Evolutionary conservation across 2,888 invertebrate species (phyloP), one percentile per base, ranked within the genome.

Genomic region (Synanthedon vespiformis): DNA sequence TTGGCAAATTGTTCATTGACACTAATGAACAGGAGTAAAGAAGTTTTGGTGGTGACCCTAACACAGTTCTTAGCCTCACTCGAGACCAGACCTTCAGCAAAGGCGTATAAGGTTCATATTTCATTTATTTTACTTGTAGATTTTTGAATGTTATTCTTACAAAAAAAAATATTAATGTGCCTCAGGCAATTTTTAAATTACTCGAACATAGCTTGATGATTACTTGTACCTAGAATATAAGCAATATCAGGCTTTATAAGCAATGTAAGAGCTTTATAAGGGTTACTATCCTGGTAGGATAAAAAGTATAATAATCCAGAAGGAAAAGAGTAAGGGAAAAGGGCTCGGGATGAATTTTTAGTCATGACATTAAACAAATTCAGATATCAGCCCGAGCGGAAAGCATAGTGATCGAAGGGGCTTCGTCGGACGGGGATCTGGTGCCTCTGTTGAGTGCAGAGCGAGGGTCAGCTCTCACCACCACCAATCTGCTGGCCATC

Each of bases 371-470:
- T 8, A 34, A 0, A 34, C 8, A 10, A 34, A 48, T 57, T 58
- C 13, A n/a, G 84, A 58, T 93, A 22, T 92, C 92, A 50, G 89
- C 90, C 3, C 84, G 93, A 52, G 90, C 94, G 10, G 94, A 95
- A 71, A 93, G 93, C 66, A 87, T 94, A 56, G 91, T 93, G 0
- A 77, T 94, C 5, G 94, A 95, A 77, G 94, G 94, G 0, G 89
- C 91, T 2, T 92, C 91, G 4, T 82, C 90, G 0, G 93, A 93
- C 56, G 92, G 93, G 55, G 93, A 93, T 56, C 77, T 94, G 40
- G 90, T 92, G 5, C 92, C 94, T 0, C 79, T 94, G 6, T 76
- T 94, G 51, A 69, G 90, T 81, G 75, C 79, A 0, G 82, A 79
- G 55, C 71, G 73, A 49, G 76, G 78, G 0, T 62, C 81, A 1